A percentile compares a stretch with the other conserved stretches of the same genome.
phyloP scores from a whole-genome alignment of 2,113 vertebrate species.

The Neodontobutis hainanensis region DNA sequence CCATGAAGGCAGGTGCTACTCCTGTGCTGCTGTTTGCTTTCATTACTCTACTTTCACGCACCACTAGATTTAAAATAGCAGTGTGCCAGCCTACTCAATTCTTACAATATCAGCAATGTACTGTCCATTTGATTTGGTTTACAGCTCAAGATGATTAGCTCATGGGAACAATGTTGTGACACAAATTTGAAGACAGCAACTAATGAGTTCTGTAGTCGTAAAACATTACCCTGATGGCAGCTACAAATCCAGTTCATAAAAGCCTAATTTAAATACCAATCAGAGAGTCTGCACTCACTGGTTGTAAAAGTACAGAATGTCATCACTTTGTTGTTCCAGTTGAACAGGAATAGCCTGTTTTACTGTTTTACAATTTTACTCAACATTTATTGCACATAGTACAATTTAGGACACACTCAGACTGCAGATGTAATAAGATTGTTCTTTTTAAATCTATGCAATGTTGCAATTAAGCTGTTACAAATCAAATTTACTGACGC shows the following conservation, averaged over 20 bases:
- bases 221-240: background rate
- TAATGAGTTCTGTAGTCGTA: background rate
- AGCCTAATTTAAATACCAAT: background rate
- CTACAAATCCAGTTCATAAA: background rate
- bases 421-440: too few relatives aligned
- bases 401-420: background rate
- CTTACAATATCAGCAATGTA: background rate
- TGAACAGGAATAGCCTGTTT: slow-evolving; percentile 17
- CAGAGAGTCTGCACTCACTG: background rate
- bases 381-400: background rate
- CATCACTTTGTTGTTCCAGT: background rate
- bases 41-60: slow-evolving; percentile 4
- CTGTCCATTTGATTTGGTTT: background rate
- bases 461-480: too few relatives aligned
- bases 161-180: too few relatives aligned
- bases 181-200: background rate
- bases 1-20: background rate
- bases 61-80: slow-evolving; percentile 4
- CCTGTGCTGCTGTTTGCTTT: slow-evolving; percentile 1
- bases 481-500: too few relatives aligned
- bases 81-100: background rate
- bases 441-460: too few relatives aligned
- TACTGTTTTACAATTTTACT: background rate
- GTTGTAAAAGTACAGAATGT: background rate
- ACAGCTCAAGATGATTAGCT: slow-evolving; percentile 1